These are phyloP conservation scores for Myripristis jacobus DNA, from an alignment of 2,797 vertebrate species.

Conservation along the genomic window DNA sequence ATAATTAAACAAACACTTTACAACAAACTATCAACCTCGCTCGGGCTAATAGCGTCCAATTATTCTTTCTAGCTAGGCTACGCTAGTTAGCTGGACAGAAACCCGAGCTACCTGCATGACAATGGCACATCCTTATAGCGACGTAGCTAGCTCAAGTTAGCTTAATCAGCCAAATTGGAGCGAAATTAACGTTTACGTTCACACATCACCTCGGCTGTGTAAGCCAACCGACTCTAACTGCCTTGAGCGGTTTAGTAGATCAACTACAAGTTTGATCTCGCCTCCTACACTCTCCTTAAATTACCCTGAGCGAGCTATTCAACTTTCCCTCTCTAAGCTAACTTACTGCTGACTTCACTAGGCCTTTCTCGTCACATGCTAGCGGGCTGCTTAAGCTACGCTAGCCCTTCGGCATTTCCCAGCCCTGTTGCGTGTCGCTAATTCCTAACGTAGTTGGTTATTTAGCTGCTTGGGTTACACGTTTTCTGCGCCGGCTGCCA, in stretches of 20 bases:
- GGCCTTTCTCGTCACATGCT: slow-evolving; percentile 55
- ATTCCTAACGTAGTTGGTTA: rapidly evolving
- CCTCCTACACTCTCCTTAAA: not conserved
- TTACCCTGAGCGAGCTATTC: not conserved
- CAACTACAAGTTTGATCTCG: rapidly evolving
- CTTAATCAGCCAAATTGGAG: not conserved
- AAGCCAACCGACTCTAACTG: too few relatives aligned
- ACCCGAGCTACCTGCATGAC: not conserved
- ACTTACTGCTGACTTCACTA: slow-evolving; percentile 54
- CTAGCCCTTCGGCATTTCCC: not conserved
- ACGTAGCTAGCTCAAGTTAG: not conserved
- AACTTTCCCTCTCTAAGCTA: slow-evolving; percentile 32
- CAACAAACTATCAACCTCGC: too few relatives aligned
- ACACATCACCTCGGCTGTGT: too few relatives aligned
- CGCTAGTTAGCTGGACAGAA: not conserved
- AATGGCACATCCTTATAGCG: not conserved
- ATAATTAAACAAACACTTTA: too few relatives aligned
- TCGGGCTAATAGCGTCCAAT: too few relatives aligned
- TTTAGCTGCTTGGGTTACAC: rapidly evolving
- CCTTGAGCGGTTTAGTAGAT: rapidly evolving
- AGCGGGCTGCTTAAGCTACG: slow-evolving; percentile 20
- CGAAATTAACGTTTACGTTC: not conserved
- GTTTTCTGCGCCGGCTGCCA: rapidly evolving
- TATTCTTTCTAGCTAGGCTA: not conserved
- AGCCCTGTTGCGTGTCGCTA: too few relatives aligned